Percentiles rank a stretch among this genome's conserved stretches.
These are phyloP conservation scores for Poeciliopsis turrubarensis DNA, from an alignment of 2,113 vertebrate species.

Conservation along the genomic window DNA sequence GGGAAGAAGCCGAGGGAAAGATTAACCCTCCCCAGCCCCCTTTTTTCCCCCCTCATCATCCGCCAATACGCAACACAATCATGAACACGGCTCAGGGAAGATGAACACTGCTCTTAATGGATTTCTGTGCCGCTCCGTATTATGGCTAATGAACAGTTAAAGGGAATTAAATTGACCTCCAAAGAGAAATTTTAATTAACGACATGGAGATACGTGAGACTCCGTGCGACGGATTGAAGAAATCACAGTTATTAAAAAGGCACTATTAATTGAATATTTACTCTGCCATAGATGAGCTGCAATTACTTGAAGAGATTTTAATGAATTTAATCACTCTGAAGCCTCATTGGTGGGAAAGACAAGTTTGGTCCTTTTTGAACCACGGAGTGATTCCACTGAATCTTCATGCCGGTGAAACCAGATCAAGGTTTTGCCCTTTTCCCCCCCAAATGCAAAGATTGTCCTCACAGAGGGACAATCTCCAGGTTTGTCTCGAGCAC, in stretches of 20 bases:
- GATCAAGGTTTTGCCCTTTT: neutral
- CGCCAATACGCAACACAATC: constrained; percentile 4
- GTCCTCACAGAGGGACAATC: neutral
- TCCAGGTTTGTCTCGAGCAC: neutral
- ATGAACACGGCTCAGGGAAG: neutral
- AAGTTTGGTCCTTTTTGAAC: neutral
- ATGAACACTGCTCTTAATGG: constrained; percentile 46
- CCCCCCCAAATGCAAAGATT: too few species aligned
- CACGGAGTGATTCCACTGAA: neutral
- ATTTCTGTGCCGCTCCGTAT: constrained; percentile 32
- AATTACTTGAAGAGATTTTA: constrained; percentile 76
- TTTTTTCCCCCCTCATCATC: neutral
- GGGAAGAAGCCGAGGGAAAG: constrained; percentile 27
- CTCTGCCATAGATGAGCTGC: constrained; percentile 74
- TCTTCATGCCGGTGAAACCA: constrained; percentile 6
- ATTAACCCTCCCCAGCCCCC: constrained; percentile 33
- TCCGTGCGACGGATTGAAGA: constrained; percentile 56
- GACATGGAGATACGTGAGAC: constrained; percentile 56
- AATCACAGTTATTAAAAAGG: constrained; percentile 77
- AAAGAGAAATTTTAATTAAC: constrained; percentile 79
- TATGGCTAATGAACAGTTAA: constrained; percentile 76
- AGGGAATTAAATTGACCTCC: constrained; percentile 78
- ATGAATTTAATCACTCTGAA: constrained; percentile 71
- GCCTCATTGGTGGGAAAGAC: constrained; percentile 33
- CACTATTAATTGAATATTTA: constrained; percentile 80